phyloP scores from a whole-genome alignment of 1,140 invertebrate genomes.

The Cotesia vestalis region DNA sequence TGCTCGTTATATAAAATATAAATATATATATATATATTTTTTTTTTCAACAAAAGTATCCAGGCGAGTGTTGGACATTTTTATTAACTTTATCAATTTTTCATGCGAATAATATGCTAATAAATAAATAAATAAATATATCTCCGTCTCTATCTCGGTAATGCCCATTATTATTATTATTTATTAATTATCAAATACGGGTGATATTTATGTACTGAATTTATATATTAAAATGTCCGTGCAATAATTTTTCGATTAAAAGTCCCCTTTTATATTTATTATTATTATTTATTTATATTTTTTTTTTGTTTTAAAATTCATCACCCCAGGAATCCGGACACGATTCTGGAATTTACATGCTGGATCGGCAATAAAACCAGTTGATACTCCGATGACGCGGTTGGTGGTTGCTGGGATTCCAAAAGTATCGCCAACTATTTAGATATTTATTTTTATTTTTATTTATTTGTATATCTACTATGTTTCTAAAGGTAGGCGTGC shows the following conservation, averaged over 20 bases:
- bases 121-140: background rate
- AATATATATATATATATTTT: background rate
- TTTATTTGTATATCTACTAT: background rate
- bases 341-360: conserved; percentile 6
- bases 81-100: conserved; percentile 27
- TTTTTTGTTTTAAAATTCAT: conserved; percentile 10
- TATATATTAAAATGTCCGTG: background rate
- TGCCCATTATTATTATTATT: conserved; percentile 14
- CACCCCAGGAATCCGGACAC: conserved; percentile 20
- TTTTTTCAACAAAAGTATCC: background rate
- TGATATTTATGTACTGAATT: background rate
- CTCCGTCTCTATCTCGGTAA: background rate
- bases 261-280: background rate
- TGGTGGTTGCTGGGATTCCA: background rate
- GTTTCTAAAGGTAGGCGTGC: background rate
- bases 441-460: conserved; percentile 1
- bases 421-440: background rate
- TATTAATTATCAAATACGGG: conserved; percentile 19
- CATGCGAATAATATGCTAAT: conserved; percentile 14
- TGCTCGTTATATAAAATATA: conserved; percentile 3
- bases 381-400: background rate
- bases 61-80: conserved; percentile 7
- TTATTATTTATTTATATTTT: too few species aligned
- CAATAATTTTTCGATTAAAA: background rate
- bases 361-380: conserved; percentile 1